A percentile compares a stretch with the other conserved stretches of the same genome.
Evolutionary conservation across 2,797 vertebrate genomes (phyloP).

Genomic region (Microctenopoma lineatum): DNA sequence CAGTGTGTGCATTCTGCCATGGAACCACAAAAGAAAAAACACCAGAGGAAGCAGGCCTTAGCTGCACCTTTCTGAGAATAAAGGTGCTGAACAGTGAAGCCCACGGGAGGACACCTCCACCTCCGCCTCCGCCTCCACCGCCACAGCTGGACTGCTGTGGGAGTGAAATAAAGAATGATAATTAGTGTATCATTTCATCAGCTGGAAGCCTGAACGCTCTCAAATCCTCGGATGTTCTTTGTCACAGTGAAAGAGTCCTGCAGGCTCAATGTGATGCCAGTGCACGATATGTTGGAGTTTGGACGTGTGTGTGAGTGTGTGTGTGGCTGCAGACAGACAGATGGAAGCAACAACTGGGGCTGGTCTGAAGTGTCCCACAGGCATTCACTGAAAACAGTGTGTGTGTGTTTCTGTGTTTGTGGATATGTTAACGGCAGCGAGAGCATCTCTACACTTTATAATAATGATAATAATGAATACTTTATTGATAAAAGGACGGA

Average conservation of each 20-base stretch:
- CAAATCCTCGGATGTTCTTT: background rate
- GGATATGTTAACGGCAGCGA: background rate
- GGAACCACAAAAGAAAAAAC: background rate
- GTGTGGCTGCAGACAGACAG: conserved; percentile 8
- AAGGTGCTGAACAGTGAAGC: background rate
- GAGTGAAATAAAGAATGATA: background rate
- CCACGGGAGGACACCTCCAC: background rate
- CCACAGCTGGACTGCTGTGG: conserved; percentile 1
- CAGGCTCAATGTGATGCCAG: conserved; percentile 8
- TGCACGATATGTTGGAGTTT: conserved; percentile 3
- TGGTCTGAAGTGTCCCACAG: conserved; percentile 28
- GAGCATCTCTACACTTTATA: no score
- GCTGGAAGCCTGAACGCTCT: background rate
- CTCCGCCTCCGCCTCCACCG: background rate
- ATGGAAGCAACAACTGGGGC: conserved; percentile 40
- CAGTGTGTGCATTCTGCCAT: background rate
- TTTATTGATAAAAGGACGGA: no score
- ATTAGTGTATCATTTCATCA: conserved; percentile 5
- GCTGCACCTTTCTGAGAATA: conserved; percentile 11
- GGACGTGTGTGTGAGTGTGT: background rate
- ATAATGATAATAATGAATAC: no score
- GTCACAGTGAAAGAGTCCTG: conserved; percentile 1
- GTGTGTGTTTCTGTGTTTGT: background rate
- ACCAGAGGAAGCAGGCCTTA: conserved; percentile 6
- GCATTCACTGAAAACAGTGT: conserved; percentile 3